Base-by-base conservation (phyloP, 1,140 invertebrate species). In the Paracyclopina nana region DNA sequence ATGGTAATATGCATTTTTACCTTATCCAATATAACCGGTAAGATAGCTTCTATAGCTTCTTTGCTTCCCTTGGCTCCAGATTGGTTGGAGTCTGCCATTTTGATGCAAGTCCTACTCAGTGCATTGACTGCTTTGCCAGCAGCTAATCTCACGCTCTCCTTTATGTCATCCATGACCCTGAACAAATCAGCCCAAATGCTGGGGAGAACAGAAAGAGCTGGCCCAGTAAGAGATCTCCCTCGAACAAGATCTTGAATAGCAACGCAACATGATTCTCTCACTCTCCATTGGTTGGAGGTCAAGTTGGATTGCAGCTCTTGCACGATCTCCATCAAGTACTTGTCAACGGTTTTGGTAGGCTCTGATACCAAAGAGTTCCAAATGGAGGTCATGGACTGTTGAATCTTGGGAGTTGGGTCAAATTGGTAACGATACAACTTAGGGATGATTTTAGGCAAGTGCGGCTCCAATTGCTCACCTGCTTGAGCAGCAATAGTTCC, bases 131-230 rank as follows among this genome's bases (percentile, higher is more conserved):
- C 80, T 53, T 73, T 72, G 26, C 74, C 77, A 25, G 87, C 87
- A 2, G 81, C 77, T 54, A 74, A 67, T 51, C 87, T 67, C 0
- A 87, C 90, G 20, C 75, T 78, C 61, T 88, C 84, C 61, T 92
- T 88, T 58, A 90, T 82, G 65, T 92, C 87, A 64, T 92, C 88
- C 76, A 87, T 80, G 0, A 92, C 85, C 27, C 82, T 66, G 59
- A 92, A 85, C 27, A 90, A 64, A 60, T 80, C 78, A 9, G 70
- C 69, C 82, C 85, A 90, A 2, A 92, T 66, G 56, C 78, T 74
- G 0, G 74, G 71, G 45, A 87, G 61, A 28, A 63, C 57, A 46
- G 71, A 66, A 24, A 72, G 59, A 38, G 70, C 57, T 30, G 65
- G 68, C 59, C 66, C 62, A 53, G 67, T 61, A 8, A 64, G 55